These are phyloP conservation scores for Coelopa frigida DNA, from an alignment of 1,140 invertebrate genomes.

Conservation along the genomic window DNA sequence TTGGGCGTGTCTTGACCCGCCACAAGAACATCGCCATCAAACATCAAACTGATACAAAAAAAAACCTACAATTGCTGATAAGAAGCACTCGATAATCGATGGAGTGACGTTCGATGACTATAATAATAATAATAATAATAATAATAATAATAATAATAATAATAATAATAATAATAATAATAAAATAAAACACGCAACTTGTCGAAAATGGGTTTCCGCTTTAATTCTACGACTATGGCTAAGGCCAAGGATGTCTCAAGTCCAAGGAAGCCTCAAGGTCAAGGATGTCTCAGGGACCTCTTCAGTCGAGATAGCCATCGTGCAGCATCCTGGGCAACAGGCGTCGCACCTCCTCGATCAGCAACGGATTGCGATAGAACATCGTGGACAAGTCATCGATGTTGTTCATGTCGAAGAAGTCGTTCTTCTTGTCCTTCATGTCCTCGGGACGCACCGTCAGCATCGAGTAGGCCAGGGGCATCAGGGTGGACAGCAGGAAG, in stretches of 20 bases:
- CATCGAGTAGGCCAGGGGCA: neutral
- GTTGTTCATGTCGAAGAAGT: neutral
- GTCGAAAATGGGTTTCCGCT: too few relatives aligned
- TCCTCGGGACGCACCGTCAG: neutral
- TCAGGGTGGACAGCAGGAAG: neutral
- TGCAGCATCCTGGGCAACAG: neutral
- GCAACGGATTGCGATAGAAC: neutral
- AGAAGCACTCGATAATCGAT: too few relatives aligned
- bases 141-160: too few relatives aligned
- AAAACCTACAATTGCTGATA: too few relatives aligned
- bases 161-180: too few relatives aligned
- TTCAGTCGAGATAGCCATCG: slow-evolving; percentile 8
- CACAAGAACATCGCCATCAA: too few relatives aligned
- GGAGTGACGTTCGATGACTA: too few relatives aligned
- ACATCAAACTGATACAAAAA: too few relatives aligned
- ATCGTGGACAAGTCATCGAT: neutral
- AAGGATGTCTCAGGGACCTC: neutral
- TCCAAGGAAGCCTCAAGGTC: neutral
- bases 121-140: too few relatives aligned
- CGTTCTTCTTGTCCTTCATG: slow-evolving; percentile 2
- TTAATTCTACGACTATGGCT: neutral
- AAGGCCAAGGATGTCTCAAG: neutral
- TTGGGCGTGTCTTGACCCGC: too few relatives aligned
- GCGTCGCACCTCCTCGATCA: neutral
- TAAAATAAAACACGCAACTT: too few relatives aligned